phyloP scores from a whole-genome alignment of 2,888 invertebrate species.

The Conomelus anceps region DNA sequence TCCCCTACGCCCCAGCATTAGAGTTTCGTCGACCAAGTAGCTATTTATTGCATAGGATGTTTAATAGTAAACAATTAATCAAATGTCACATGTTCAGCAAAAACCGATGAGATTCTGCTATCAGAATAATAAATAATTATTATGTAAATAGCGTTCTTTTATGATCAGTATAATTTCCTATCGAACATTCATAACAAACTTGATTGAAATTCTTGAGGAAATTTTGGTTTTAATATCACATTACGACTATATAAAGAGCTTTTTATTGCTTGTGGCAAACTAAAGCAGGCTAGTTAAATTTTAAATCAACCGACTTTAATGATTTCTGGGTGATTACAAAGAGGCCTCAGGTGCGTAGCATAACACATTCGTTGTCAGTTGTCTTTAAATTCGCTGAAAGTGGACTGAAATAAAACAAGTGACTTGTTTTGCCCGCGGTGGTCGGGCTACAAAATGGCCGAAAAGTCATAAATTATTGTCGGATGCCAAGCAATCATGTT shows the following conservation, averaged over 20 bases:
- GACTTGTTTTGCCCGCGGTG: neutral
- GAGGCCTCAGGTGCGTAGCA: neutral
- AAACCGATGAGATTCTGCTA: neutral
- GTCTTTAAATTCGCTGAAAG: neutral
- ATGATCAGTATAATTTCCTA: neutral
- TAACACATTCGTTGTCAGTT: neutral
- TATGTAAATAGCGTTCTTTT: neutral
- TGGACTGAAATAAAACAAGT: neutral
- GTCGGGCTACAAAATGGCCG: neutral
- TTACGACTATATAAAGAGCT: neutral
- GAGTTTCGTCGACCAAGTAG: too few relatives aligned
- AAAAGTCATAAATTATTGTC: neutral
- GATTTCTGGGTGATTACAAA: neutral
- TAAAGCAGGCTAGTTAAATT: neutral
- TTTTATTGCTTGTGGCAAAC: neutral
- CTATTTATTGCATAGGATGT: too few relatives aligned
- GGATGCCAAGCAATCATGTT: neutral
- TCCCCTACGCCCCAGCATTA: too few relatives aligned
- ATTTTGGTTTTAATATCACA: neutral
- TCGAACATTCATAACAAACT: neutral
- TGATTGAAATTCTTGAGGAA: neutral
- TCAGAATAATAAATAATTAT: neutral
- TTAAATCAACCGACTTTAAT: neutral
- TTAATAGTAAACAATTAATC: too few relatives aligned
- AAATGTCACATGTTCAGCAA: too few relatives aligned